Conservation (phyloP, 2,113 vertebrate genomes). For the Leuciscus idus region DNA sequence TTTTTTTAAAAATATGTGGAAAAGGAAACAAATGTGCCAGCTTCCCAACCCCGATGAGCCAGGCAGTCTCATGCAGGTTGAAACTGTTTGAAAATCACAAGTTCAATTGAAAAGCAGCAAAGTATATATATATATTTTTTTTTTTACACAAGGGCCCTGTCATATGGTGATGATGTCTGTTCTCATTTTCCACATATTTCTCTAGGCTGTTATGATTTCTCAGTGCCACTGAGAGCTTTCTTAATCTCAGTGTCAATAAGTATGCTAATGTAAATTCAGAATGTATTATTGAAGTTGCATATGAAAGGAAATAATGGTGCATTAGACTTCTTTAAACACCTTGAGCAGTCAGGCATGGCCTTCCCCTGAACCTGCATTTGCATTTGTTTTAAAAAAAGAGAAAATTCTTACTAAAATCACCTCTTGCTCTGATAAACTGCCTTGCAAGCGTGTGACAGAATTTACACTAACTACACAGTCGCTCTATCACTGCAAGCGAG, state of each 20-base stretch:
- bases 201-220: conserved; percentile 1
- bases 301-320: conserved; percentile 19
- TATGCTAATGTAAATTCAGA: conserved; percentile 25
- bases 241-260: conserved; percentile 14
- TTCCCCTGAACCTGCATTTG: background rate
- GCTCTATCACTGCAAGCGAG: conserved; percentile 9
- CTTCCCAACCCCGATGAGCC: background rate
- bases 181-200: conserved; percentile 14
- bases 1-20: background rate
- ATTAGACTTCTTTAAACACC: conserved; percentile 22
- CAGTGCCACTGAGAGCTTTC: conserved; percentile 1
- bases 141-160: background rate
- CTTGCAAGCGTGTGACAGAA: background rate
- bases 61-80: background rate
- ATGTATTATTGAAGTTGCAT: background rate
- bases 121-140: background rate
- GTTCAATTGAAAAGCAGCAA: conserved; percentile 9
- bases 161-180: background rate
- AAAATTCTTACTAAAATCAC: background rate
- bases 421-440: conserved; percentile 43
- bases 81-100: background rate
- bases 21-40: background rate
- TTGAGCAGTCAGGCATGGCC: conserved; percentile 25
- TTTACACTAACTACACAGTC: conserved; percentile 8
- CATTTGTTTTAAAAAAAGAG: background rate